These are phyloP conservation scores for Myotis myotis DNA, from an alignment of 2,797 vertebrate genomes.

Conservation along the genomic window DNA sequence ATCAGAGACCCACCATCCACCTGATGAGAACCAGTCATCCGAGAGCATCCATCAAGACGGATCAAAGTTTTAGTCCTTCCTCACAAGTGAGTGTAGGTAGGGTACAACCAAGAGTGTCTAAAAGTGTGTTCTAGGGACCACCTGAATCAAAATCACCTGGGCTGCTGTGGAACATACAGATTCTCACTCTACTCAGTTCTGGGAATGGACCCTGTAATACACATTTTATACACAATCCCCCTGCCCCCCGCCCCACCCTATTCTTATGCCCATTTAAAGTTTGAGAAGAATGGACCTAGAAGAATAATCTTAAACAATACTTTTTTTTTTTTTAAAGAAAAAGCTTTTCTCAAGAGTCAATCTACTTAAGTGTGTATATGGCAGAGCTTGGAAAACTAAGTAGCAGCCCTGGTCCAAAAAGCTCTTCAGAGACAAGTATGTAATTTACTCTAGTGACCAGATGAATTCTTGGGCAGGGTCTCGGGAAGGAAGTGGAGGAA, in stretches of 20 bases:
- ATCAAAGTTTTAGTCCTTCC: constrained; percentile 89
- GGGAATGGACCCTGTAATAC: neutral
- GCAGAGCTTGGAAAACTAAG: neutral
- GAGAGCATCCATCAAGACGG: constrained; percentile 87
- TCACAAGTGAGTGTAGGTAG: constrained; percentile 82
- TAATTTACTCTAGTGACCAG: neutral
- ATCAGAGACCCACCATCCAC: constrained; percentile 87
- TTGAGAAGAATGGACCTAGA: neutral
- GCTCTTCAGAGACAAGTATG: neutral
- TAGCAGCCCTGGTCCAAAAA: neutral
- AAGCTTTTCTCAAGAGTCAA: neutral
- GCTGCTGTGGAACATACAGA: neutral
- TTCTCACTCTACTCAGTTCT: neutral
- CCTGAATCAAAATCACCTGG: neutral
- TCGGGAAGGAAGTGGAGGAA: neutral
- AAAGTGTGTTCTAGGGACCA: neutral
- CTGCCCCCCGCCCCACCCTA: too few species aligned
- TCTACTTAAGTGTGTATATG: neutral
- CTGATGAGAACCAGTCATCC: constrained; percentile 84
- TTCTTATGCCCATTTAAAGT: too few species aligned
- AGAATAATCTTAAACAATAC: neutral
- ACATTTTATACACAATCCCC: neutral
- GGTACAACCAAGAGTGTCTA: neutral
- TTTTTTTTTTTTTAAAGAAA: neutral
- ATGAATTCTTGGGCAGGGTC: neutral